Base-by-base conservation (phyloP, 2,797 vertebrate species). In the Myoxocephalus aenaeus region DNA sequence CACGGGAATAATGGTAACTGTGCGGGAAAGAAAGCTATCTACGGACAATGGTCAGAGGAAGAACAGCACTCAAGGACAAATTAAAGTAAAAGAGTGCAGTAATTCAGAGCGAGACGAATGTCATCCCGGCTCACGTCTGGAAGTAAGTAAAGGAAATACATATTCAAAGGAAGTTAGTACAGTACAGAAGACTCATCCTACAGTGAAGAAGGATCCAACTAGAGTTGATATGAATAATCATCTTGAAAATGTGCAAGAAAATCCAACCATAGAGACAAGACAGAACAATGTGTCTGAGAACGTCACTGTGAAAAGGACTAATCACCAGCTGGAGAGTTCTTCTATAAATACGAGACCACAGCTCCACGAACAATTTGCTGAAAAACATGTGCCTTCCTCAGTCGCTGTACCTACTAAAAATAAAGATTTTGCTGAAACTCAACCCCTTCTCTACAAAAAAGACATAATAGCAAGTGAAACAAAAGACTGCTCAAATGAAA, bases 1-100 rank as follows among this genome's bases (percentile, higher is more conserved):
- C 15, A 89, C 80, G 62, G 90, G 91, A 75, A 93, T 94, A 84
- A 91, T 86, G 86, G 91, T 94, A 54, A 90, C 73, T 50, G 87
- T 92, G 13, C 86, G 65, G 73, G 91, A 92, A 77, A 90, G 84
- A 81, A 69, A 75, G 12, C 42, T 70, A 54, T 56, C 67, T 54
- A 15, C 48, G n/a, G 78, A n/a, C 34, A 34, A 13, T 11, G 50
- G 5, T 50, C 62, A 75, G 14, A 68, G 13, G 46, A 50, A 87
- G 36, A 44, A 77, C 74, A 73, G 2, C 36, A 46, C 11, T 34
- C 70, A 40, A 73, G 72, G 87, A 34, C 25, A 79, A 63, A 58
- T 57, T 0, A 48, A 25, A 54, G 25, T 20, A 62, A 57, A 82
- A 73, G 70, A 84, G 20, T n/a, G 36, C 40, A 84, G 29, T 25